Base-by-base conservation (phyloP, 2,888 invertebrate genomes). In the Ichneumoninae sp. region DNA sequence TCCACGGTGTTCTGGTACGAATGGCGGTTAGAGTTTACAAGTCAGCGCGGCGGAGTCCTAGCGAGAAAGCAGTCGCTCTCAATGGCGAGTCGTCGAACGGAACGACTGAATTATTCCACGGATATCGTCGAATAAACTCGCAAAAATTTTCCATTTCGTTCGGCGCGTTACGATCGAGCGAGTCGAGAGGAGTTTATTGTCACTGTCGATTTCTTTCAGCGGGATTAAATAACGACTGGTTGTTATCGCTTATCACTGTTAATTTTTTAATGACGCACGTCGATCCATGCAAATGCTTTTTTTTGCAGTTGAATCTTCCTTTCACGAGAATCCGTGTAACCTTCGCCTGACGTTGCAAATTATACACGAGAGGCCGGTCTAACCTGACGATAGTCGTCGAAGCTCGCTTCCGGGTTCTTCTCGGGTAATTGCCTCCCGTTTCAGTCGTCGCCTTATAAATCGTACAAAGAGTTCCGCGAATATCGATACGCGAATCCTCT, bases 61-160 rank as follows among this genome's bases (percentile, higher is more conserved):
- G 73, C 81, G 81, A 78, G 84, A 84, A 84, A 84, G 81, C 77
- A 75, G 74, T 65, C 52, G 74, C 74, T 78, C 66, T 68, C 76
- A 80, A 84, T 84, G 73, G 33, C 73, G 66, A 81, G 52, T 70
- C 75, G 79, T 13, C 22, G 26, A 30, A 60, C 30, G 30, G 69
- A 60, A 40, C 69, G 69, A 60, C 22, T 77, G 57, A 47, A 69
- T 77, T 77, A 69, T 69, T 60, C 33, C 40, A 47, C 50, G 70
- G 19, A 52, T 65, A 75, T 50, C n/a, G 33, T 65, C n/a, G 33
- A 63, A 54, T 19, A 54, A 19, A 19, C 52, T 19, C 52, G 16
- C 44, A 47, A 54, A 30, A 63, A 63, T 33, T 63, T 63, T 63
- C 63, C 63, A 63, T 63, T 33, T 63, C 63, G 33, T 63, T 63